phyloP scores from a whole-genome alignment of 2,113 vertebrate species.

The Aegotheles bennettii region DNA sequence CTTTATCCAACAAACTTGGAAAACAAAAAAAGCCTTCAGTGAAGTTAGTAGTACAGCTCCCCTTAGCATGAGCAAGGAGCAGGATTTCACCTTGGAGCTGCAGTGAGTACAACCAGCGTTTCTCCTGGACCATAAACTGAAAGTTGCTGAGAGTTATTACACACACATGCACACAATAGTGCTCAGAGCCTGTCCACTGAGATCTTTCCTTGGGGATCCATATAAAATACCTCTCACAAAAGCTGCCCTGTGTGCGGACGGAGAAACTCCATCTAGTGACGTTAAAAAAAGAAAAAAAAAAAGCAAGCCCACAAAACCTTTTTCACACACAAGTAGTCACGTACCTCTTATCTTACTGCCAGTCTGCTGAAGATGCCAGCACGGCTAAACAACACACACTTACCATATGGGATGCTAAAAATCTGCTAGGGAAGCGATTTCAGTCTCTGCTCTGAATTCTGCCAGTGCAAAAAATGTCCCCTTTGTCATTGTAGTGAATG shows the following conservation, averaged over 20 bases:
- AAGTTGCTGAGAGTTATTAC: neutral
- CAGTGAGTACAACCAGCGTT: neutral
- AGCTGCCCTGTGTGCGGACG: constrained; percentile 34
- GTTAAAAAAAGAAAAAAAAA: neutral
- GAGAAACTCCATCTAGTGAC: constrained; percentile 25
- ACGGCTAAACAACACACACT: neutral
- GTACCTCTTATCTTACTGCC: neutral
- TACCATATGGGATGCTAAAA: neutral
- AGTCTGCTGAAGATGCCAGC: neutral
- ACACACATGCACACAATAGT: neutral
- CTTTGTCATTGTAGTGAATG: constrained; percentile 44
- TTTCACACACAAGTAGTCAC: neutral
- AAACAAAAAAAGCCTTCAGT: neutral
- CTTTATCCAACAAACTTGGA: neutral
- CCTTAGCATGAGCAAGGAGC: neutral
- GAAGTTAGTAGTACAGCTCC: neutral
- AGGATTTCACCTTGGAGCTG: neutral
- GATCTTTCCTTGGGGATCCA: constrained; percentile 53
- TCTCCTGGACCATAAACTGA: neutral
- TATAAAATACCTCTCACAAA: constrained; percentile 51
- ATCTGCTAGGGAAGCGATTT: neutral
- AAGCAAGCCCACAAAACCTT: neutral
- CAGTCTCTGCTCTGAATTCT: neutral
- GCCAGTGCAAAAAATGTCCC: constrained; percentile 11
- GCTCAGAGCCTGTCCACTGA: neutral